A percentile compares a stretch with the other conserved stretches of the same genome.
These are phyloP conservation scores for Coelopa frigida DNA, from an alignment of 1,140 invertebrate species.

Conservation along the genomic window DNA sequence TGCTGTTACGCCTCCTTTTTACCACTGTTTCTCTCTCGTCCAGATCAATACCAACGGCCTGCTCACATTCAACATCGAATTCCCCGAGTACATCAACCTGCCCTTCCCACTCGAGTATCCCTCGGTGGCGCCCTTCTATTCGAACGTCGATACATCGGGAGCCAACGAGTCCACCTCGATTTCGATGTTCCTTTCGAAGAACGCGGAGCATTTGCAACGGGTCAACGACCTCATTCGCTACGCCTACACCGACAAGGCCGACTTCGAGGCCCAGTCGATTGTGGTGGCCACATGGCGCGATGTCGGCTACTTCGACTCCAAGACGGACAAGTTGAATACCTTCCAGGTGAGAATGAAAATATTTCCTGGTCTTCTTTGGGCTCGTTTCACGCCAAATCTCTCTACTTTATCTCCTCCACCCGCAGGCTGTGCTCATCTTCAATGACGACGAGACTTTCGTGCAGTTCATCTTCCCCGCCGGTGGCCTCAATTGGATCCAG, in stretches of 20 bases:
- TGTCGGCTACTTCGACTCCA: slow-evolving; percentile 52
- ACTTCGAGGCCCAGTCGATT: slow-evolving; percentile 54
- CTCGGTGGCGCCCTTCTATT: slow-evolving; percentile 82
- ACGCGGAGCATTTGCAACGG: slow-evolving; percentile 55
- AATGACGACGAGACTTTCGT: slow-evolving; percentile 75
- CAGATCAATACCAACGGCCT: slow-evolving; percentile 90
- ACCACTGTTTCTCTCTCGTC: slow-evolving; percentile 25
- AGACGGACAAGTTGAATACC: slow-evolving; percentile 52
- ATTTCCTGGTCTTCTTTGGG: neutral
- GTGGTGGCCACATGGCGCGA: slow-evolving; percentile 65
- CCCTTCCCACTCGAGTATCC: slow-evolving; percentile 87
- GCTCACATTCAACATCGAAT: slow-evolving; percentile 80
- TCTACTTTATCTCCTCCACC: slow-evolving; percentile 36
- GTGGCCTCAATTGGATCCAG: slow-evolving; percentile 87
- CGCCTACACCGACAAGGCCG: slow-evolving; percentile 58
- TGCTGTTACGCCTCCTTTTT: slow-evolving; percentile 2
- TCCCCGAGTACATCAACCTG: slow-evolving; percentile 76
- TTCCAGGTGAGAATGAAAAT: slow-evolving; percentile 32
- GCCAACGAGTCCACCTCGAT: slow-evolving; percentile 55
- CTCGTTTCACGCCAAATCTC: neutral
- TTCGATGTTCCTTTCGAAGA: slow-evolving; percentile 69
- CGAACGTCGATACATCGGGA: slow-evolving; percentile 77
- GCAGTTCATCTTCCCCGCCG: slow-evolving; percentile 77
- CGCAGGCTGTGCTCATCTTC: slow-evolving; percentile 76
- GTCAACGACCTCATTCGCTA: slow-evolving; percentile 60